phyloP scores from a whole-genome alignment of 2,888 invertebrate genomes.

The Nephrocerus scutellatus region DNA sequence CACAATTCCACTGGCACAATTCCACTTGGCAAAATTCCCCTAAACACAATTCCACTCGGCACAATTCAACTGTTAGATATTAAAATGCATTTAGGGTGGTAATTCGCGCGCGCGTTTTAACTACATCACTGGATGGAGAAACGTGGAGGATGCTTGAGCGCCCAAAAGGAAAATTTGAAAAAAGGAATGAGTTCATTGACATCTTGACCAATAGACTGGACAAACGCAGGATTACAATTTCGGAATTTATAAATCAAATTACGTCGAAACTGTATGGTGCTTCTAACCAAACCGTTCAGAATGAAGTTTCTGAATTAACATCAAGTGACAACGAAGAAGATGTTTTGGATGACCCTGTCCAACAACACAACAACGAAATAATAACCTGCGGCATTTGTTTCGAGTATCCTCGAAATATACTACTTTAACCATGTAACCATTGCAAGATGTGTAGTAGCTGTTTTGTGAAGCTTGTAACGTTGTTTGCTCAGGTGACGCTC shows the following conservation, averaged over 20 bases:
- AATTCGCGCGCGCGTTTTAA: too few relatives aligned
- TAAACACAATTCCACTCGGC: too few relatives aligned
- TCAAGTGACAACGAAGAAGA: conserved; percentile 1
- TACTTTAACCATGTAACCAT: conserved; percentile 2
- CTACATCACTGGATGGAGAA: background rate
- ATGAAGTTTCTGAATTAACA: background rate
- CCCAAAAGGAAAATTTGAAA: conserved; percentile 4
- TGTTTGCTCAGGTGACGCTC: too few relatives aligned
- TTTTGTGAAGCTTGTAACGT: conserved; percentile 5
- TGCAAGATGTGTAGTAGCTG: conserved; percentile 5
- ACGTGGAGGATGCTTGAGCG: conserved; percentile 8
- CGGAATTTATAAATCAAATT: conserved; percentile 2
- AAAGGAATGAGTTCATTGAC: conserved; percentile 4
- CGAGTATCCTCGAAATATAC: conserved; percentile 1
- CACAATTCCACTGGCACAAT: too few relatives aligned
- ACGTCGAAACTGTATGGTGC: conserved; percentile 4
- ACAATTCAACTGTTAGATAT: too few relatives aligned
- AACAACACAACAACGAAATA: conserved; percentile 1
- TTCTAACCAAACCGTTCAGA: conserved; percentile 2
- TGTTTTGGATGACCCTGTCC: background rate
- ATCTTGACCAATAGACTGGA: background rate
- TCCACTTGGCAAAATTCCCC: too few relatives aligned
- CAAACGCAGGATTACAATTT: conserved; percentile 2
- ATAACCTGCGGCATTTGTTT: conserved; percentile 4
- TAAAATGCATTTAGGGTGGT: too few relatives aligned